Percentiles rank a stretch among this genome's conserved stretches.
Evolutionary conservation across 2,888 invertebrate species (phyloP).

Genomic region (Drosophila imparisetae): DNA sequence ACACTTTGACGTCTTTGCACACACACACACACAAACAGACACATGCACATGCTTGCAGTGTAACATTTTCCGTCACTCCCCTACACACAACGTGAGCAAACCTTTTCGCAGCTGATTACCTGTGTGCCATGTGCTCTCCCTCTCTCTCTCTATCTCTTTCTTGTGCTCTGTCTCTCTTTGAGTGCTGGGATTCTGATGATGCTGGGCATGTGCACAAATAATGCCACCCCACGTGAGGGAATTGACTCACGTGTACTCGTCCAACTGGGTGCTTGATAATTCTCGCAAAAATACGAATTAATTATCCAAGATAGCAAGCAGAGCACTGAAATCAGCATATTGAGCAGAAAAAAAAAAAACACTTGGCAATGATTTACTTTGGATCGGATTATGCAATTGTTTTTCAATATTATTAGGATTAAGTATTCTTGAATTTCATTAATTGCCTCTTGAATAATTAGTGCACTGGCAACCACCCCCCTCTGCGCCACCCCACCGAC

Average conservation of each 20-base stretch:
- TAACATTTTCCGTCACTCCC: constrained; percentile 1
- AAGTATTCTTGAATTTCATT: constrained; percentile 1
- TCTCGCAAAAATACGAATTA: not conserved
- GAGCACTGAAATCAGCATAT: not conserved
- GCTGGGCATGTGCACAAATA: constrained; percentile 1
- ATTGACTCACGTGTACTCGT: constrained; percentile 3
- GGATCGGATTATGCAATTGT: not conserved
- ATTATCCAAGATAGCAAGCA: not conserved
- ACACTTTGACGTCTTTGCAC: constrained; percentile 48
- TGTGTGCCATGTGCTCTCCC: constrained; percentile 2
- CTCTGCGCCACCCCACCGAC: not conserved
- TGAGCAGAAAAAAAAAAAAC: not conserved
- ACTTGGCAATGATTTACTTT: not conserved
- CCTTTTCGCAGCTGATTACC: constrained; percentile 14
- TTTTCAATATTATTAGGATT: not conserved
- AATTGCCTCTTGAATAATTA: not conserved
- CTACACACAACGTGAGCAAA: constrained; percentile 28
- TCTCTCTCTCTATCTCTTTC: not conserved
- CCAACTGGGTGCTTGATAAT: not conserved
- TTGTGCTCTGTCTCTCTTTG: not conserved
- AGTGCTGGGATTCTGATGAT: constrained; percentile 1
- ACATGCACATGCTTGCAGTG: constrained; percentile 8
- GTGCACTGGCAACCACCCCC: not conserved
- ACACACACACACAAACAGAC: not conserved
- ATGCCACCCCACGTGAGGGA: constrained; percentile 12